Conservation (phyloP, 2,797 vertebrate genomes). For the Nyctibius grandis region DNA sequence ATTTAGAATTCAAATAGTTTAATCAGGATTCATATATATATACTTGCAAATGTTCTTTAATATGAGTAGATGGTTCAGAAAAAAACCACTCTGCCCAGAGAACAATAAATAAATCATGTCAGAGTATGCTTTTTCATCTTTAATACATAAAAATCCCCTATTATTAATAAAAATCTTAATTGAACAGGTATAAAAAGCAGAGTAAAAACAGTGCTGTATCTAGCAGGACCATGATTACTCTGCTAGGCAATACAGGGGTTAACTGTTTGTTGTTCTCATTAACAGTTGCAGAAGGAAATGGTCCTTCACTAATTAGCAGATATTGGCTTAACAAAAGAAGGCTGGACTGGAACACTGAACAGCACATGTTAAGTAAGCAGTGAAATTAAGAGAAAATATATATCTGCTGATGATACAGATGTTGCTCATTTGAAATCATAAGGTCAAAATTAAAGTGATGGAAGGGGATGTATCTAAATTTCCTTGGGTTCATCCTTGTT, state of each 20-base stretch:
- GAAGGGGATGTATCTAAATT: background rate
- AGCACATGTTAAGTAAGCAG: background rate
- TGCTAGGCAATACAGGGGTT: background rate
- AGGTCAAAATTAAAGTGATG: background rate
- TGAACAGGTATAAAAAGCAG: background rate
- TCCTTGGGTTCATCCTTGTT: background rate
- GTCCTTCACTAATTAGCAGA: background rate
- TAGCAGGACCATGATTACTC: background rate
- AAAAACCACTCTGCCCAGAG: background rate
- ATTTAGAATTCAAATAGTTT: background rate
- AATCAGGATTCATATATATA: background rate
- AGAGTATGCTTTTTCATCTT: background rate
- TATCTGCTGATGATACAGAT: background rate
- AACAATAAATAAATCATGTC: background rate
- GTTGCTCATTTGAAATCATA: background rate
- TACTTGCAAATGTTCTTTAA: background rate
- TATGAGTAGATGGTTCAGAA: background rate
- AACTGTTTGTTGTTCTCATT: constrained; percentile 3
- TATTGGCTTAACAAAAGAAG: background rate
- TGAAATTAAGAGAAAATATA: background rate
- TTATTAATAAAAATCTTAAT: background rate
- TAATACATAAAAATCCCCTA: background rate
- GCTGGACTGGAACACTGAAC: background rate
- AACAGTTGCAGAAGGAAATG: background rate
- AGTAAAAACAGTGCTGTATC: background rate